Base-by-base conservation (phyloP, 2,113 vertebrate genomes). In the Myotis yumanensis region DNA sequence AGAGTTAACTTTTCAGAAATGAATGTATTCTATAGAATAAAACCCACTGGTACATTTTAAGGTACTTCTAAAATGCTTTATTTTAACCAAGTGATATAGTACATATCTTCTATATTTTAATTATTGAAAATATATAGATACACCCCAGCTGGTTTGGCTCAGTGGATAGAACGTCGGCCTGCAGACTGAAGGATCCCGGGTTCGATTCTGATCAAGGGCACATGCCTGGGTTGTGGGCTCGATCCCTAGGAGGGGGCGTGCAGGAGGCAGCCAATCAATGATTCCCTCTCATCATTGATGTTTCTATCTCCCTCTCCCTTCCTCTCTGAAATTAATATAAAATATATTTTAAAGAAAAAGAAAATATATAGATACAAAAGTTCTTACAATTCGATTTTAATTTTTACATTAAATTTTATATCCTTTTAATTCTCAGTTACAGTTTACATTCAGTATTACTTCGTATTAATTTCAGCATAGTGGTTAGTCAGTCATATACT, bases 311-410 rank as follows among this genome's bases (percentile, higher is more conserved):
- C 48, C 48, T 15, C 48, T 51, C 48, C 14, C 48, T 51, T 51
- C 48, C 48, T 51, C 48, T 51, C 48, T 51, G 12, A 51, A 51
- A 51, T 51, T 51, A 51, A 51, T 51, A 51, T 15, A 51, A 51
- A 51, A 51, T 51, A 51, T 15, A 15, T 51, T 51, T 51, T 51
- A 15, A 51, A 51, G 46, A 46, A 51, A 51, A 48, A 48, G 14
- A 94, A 94, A 95, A 62, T 83, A 64, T 23, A 81, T 90, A 91
- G 23, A 54, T 68, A 25, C 30, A 86, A 84, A 95, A 82, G 4
- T 80, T 93, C 3, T 68, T 89, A 23, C 7, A 90, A 73, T 93
- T 90, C 17, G 72, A 0, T 72, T 86, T 84, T 91, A 82, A 64
- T 73, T 87, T 79, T 59, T 72, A 43, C 40, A 14, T 84, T 91